Evolutionary conservation across 92 coral and sea anemone genomes (phyloP).

Genomic region (Epizoanthus scotinus): DNA sequence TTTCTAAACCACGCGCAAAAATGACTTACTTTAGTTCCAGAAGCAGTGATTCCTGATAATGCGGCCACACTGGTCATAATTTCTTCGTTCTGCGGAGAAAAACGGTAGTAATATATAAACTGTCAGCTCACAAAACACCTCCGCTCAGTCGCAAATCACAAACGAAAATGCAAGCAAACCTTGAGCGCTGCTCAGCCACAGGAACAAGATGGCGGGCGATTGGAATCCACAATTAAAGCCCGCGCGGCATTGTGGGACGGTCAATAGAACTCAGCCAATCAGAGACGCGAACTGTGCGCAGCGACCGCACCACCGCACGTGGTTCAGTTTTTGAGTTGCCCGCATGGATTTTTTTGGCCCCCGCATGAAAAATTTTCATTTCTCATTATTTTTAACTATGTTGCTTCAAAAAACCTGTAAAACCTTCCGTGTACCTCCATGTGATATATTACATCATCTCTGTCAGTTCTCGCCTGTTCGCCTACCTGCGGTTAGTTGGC

Average conservation of each 20-base stretch:
- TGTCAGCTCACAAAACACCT: conserved; percentile 19
- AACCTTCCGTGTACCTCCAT: too few relatives aligned
- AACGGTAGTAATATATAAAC: conserved; percentile 46
- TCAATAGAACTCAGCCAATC: conserved; percentile 42
- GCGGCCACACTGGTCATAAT: conserved; percentile 98
- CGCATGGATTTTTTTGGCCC: too few relatives aligned
- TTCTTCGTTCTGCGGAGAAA: conserved; percentile 57
- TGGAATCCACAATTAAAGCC: conserved; percentile 62
- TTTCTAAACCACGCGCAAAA: conserved; percentile 14
- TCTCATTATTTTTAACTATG: too few relatives aligned
- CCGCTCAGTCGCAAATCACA: conserved; percentile 51
- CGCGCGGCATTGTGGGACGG: conserved; percentile 80
- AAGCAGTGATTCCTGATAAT: conserved; percentile 85
- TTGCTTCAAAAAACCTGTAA: too few relatives aligned
- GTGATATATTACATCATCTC: too few relatives aligned
- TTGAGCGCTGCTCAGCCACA: conserved; percentile 82
- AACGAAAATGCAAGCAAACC: conserved; percentile 60
- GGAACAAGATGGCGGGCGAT: conserved; percentile 95
- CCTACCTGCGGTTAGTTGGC: too few relatives aligned
- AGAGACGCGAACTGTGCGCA: conserved; percentile 23
- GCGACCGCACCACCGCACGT: conserved; percentile 1
- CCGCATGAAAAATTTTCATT: too few relatives aligned
- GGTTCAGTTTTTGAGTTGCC: too few relatives aligned
- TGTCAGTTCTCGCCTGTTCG: too few relatives aligned
- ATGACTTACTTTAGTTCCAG: conserved; percentile 84